Evolutionary conservation across 2,888 invertebrate genomes (phyloP), one percentile per base, ranked within the genome.

Genomic region (Standfussiana lucernea): DNA sequence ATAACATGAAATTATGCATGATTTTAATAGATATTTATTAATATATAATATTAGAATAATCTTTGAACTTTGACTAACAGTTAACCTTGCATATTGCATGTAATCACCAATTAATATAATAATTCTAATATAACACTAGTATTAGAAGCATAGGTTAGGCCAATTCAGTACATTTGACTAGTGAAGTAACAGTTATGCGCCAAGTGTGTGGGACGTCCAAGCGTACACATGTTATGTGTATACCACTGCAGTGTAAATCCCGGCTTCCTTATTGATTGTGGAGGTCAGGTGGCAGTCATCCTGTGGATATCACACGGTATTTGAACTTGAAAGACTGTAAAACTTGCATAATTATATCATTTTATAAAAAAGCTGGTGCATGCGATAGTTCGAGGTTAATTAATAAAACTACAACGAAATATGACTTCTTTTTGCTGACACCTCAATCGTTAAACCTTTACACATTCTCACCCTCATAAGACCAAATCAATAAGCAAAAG

Each of bases 221-320:
- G 40, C 15, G 13, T 40, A 40, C 40, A 64, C 37, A 15, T 42
- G 40, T 15, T 42, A 50, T 7, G 21, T 71, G 42, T 67, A 62
- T 35, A 72, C 59, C 37, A 72, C 37, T 68, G 59, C 56, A 45
- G 42, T 40, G 75, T 84, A 79, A 84, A 84, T 72, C 72, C 61
- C 24, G 37, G 53, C 35, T 82, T 80, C 70, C 66, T 70, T 66
- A 80, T 70, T 53, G 79, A 83, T 78, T 47, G 40, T 32, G 40
- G 40, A 50, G 81, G 71, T 82, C 81, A 82, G 61, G 28, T 42
- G 45, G 67, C n/a, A 67, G 50, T 70, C 53, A 47, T 28, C 59
- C 10, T 35, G n/a, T 18, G 2, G 18, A 37, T 61, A 84, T 68
- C 80, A 79, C 37, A 61, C 24, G 15, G 13, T 61, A 47, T 18